phyloP scores from a whole-genome alignment of 1,140 invertebrate genomes.

The Nasonia giraulti region DNA sequence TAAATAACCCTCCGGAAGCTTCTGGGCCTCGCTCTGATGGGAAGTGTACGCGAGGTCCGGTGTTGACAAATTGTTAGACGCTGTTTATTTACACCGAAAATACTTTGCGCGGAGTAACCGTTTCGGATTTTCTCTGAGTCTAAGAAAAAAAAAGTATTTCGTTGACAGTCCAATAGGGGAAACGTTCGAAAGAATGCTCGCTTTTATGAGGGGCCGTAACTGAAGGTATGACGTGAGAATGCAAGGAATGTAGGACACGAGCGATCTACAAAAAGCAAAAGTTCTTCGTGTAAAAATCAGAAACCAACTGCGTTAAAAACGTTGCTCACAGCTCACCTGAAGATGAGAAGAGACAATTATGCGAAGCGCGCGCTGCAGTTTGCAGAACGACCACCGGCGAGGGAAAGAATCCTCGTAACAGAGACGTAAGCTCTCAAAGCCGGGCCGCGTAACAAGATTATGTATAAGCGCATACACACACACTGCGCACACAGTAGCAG shows the following conservation, averaged over 20 bases:
- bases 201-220: background rate
- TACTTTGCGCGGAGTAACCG: no score
- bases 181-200: background rate
- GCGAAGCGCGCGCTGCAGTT: background rate
- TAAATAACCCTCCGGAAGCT: conserved; percentile 55
- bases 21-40: conserved; percentile 48
- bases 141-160: background rate
- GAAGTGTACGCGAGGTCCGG: background rate
- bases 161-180: background rate
- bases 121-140: no score
- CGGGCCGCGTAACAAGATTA: conserved; percentile 37
- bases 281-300: background rate
- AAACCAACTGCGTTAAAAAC: background rate
- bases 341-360: background rate
- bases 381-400: background rate
- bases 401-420: conserved; percentile 31
- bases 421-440: conserved; percentile 28
- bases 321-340: background rate
- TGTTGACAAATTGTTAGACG: no score
- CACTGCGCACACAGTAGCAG: conserved; percentile 2
- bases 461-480: conserved; percentile 49
- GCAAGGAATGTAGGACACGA: background rate
- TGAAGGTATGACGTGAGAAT: background rate
- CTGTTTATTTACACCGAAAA: no score
- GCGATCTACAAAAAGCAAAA: background rate